Evolutionary conservation across 2,888 invertebrate genomes (phyloP), one percentile per base, ranked within the genome.

Genomic region (Cataglyphis altisquamis): DNA sequence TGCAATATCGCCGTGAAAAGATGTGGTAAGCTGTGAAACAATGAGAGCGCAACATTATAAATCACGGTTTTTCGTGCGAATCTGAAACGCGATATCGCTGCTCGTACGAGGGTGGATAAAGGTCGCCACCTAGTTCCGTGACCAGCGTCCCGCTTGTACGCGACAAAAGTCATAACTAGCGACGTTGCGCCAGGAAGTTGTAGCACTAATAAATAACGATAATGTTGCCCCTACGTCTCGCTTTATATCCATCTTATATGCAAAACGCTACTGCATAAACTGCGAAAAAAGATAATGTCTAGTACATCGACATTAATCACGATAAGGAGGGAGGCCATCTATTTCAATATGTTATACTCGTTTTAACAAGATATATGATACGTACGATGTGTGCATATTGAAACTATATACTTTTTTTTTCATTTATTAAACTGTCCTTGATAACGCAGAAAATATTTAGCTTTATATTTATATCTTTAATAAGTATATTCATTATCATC

Each of bases 141-240:
- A 55, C 81, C 78, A 52, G n/a, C 45, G 52, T 39, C 48, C 29
- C 68, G 62, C 41, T 52, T 62, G 60, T 67, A 32, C 52, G 82
- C 87, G 86, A 80, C 84, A 85, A 83, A 84, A 89, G 82, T 89
- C 86, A 74, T 83, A 85, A 86, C 80, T 48, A 41, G 81, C 74
- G 55, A 66, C 32, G 80, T 12, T 62, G 66, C 75, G 9, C 74
- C 80, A 72, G 78, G 75, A 84, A 84, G 64, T 90, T 80, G 81
- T 75, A 63, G 55, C 82, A n/a, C 81, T 75, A 84, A 85, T 86
- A 87, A 90, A 90, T 90, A 88, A 90, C 83, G 87, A 87, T 87
- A 88, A 90, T 82, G 84, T 84, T 86, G 48, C 52, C 8, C 75
- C 73, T 62, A 80, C 62, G 74, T 86, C 48, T n/a, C 89, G 82